Percentiles rank a stretch among this genome's conserved stretches.
Conservation (phyloP, 1,140 invertebrate genomes). For the Pectinophora gossypiella region DNA sequence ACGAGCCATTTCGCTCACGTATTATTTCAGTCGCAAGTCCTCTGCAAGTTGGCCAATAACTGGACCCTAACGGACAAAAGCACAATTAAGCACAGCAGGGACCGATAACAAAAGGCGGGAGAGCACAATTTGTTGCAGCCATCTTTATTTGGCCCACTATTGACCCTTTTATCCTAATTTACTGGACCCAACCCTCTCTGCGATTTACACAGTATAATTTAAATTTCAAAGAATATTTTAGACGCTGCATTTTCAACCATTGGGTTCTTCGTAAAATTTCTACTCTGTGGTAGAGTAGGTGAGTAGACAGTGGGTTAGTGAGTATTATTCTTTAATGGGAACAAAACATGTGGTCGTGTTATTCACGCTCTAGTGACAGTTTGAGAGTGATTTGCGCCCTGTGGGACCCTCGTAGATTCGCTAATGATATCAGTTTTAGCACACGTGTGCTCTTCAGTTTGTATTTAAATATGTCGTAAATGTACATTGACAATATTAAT, state of each 20-base stretch:
- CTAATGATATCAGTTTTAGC: slow-evolving; percentile 33
- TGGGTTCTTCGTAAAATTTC: slow-evolving; percentile 6
- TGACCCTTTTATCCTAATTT: slow-evolving; percentile 71
- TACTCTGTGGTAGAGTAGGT: slow-evolving; percentile 15
- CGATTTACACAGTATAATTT: slow-evolving; percentile 20
- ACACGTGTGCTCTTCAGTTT: too few species aligned
- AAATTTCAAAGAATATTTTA: slow-evolving; percentile 21
- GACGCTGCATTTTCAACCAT: neutral
- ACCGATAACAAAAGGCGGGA: slow-evolving; percentile 58
- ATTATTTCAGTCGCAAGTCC: slow-evolving; percentile 42
- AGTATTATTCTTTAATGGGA: slow-evolving; percentile 61
- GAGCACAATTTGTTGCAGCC: slow-evolving; percentile 69
- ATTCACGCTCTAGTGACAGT: slow-evolving; percentile 63
- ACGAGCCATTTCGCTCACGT: slow-evolving; percentile 25
- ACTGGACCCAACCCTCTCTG: slow-evolving; percentile 44
- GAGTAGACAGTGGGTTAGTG: slow-evolving; percentile 13
- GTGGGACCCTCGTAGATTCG: slow-evolving; percentile 22
- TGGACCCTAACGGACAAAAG: slow-evolving; percentile 58
- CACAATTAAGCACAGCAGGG: slow-evolving; percentile 68
- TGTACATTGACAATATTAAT: too few species aligned
- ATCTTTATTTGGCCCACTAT: slow-evolving; percentile 66
- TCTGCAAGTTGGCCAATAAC: slow-evolving; percentile 36
- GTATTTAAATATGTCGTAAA: too few species aligned
- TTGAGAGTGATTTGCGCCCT: slow-evolving; percentile 60
- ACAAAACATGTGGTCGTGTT: slow-evolving; percentile 65